phyloP scores from a whole-genome alignment of 2,888 invertebrate genomes.

The Trichogramma evanescens region DNA sequence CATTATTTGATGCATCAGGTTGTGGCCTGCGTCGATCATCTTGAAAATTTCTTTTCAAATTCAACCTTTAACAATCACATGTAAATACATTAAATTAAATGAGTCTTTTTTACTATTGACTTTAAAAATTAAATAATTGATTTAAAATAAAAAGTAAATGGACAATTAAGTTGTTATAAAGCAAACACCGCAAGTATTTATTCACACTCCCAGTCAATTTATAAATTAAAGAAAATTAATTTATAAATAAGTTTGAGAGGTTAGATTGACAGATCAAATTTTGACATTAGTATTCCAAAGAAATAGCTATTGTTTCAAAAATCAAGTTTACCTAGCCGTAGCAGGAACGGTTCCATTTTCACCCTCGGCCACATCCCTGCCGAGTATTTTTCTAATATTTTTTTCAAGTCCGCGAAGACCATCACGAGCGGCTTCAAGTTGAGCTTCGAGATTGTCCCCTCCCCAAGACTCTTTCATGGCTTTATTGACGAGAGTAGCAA shows the following conservation, averaged over 20 bases:
- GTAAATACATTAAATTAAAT: too few relatives aligned
- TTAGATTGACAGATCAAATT: too few relatives aligned
- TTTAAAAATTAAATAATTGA: too few relatives aligned
- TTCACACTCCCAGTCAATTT: too few relatives aligned
- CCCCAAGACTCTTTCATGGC: conserved; percentile 37
- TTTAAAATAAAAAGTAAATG: too few relatives aligned
- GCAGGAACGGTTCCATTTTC: conserved; percentile 39
- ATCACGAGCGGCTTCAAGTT: conserved; percentile 43
- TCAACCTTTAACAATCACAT: conserved; percentile 25
- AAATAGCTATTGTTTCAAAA: neutral
- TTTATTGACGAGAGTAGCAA: too few relatives aligned
- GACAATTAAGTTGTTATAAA: too few relatives aligned
- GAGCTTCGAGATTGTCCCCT: conserved; percentile 41
- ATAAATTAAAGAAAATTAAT: too few relatives aligned
- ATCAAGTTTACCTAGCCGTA: conserved; percentile 27
- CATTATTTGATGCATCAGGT: conserved; percentile 38
- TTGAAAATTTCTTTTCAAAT: conserved; percentile 39
- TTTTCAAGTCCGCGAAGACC: conserved; percentile 42
- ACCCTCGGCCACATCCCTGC: conserved; percentile 43
- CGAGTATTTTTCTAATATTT: conserved; percentile 44
- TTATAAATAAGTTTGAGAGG: too few relatives aligned
- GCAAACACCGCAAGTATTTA: too few relatives aligned
- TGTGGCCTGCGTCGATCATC: conserved; percentile 40
- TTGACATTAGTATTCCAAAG: too few relatives aligned
- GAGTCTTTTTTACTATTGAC: too few relatives aligned